A percentile compares a stretch with the other conserved stretches of the same genome.
Conservation (phyloP, 2,888 invertebrate species). For the Drosophila fulvimacula region DNA sequence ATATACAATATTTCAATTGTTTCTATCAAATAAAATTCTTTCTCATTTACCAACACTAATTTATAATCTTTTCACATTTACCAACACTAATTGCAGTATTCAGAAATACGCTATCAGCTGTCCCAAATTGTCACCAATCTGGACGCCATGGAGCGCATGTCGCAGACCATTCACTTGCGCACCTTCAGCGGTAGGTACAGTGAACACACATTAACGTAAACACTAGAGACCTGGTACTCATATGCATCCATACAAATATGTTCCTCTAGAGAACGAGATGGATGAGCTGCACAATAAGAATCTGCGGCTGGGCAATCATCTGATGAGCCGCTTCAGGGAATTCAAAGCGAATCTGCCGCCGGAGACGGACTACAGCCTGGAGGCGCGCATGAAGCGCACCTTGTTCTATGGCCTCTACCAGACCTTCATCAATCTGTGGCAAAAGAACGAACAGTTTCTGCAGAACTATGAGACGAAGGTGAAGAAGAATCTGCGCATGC, state of each 20-base stretch:
- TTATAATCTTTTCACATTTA: too few species aligned
- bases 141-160: conserved; percentile 83
- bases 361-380: conserved; percentile 82
- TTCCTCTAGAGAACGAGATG: conserved; percentile 79
- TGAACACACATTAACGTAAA: background rate
- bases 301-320: conserved; percentile 82
- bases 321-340: conserved; percentile 83
- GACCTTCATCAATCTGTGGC: conserved; percentile 84
- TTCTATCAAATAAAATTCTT: too few species aligned
- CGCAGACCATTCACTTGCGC: conserved; percentile 82
- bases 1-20: too few species aligned
- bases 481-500: conserved; percentile 83
- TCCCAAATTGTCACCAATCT: conserved; percentile 81
- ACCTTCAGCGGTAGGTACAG: conserved; percentile 80
- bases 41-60: too few species aligned
- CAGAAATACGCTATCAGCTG: conserved; percentile 71
- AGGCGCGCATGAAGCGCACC: conserved; percentile 84
- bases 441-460: conserved; percentile 83
- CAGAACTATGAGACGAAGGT: conserved; percentile 83
- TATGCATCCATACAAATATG: background rate
- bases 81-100: conserved; percentile 18
- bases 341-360: conserved; percentile 79
- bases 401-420: conserved; percentile 84
- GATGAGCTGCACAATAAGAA: conserved; percentile 83
- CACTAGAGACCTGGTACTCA: too few species aligned